Evolutionary conservation across 2,888 invertebrate species (phyloP).

Genomic region (Charanyca ferruginea): DNA sequence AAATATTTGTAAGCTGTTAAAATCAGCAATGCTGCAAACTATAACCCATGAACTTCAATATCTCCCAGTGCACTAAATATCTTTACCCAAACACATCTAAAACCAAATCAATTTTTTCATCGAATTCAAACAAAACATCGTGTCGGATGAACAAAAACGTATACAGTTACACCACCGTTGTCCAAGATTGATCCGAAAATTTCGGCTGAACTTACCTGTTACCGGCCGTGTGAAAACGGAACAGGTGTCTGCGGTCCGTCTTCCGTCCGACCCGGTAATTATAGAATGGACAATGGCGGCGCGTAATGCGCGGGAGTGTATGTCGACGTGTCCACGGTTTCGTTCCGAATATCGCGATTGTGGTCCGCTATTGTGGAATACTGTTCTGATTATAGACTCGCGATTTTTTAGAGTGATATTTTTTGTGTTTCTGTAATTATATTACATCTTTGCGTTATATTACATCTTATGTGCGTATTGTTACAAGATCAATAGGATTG

Average conservation of each 20-base stretch:
- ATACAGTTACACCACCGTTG: constrained; percentile 80
- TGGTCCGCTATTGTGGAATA: constrained; percentile 61
- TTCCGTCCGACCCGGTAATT: constrained; percentile 84
- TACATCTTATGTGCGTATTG: constrained; percentile 26
- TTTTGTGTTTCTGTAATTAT: constrained; percentile 40
- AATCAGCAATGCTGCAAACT: not conserved
- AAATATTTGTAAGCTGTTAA: too few relatives aligned
- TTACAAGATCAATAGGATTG: constrained; percentile 29
- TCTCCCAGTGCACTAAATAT: not conserved
- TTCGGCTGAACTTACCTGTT: constrained; percentile 83
- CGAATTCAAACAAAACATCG: constrained; percentile 49
- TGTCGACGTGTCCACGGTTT: constrained; percentile 61
- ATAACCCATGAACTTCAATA: too few relatives aligned
- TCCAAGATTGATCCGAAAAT: constrained; percentile 72
- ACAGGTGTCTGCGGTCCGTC: constrained; percentile 85
- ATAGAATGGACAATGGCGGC: constrained; percentile 82
- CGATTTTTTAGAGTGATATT: constrained; percentile 47
- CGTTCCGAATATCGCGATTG: constrained; percentile 52
- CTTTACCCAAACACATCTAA: constrained; percentile 5
- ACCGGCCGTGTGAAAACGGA: constrained; percentile 88
- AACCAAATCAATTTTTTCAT: constrained; percentile 17
- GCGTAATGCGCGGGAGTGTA: constrained; percentile 83
- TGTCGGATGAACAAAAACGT: constrained; percentile 82
- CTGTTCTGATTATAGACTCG: constrained; percentile 55
- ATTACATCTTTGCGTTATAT: constrained; percentile 18